Evolutionary conservation across 2,113 vertebrate genomes (phyloP).

Genomic region (Hystrix brachyura): DNA sequence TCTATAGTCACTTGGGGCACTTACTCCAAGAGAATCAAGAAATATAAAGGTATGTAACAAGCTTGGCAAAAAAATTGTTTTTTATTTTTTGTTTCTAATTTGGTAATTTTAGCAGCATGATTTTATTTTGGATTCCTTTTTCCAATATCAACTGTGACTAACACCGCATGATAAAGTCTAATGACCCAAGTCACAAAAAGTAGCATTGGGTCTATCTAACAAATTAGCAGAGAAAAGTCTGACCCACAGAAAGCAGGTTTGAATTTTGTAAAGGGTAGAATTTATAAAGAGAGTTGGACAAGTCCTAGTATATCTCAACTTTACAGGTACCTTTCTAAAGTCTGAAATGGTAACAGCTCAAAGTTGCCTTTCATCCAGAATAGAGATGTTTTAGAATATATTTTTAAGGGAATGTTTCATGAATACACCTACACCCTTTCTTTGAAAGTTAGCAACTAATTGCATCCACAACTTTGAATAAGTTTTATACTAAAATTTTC

Average conservation of each 20-base stretch:
- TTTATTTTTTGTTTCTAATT: not conserved
- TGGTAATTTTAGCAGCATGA: conserved; percentile 2
- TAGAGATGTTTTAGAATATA: conserved; percentile 52
- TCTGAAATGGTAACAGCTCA: conserved; percentile 57
- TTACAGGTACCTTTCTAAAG: conserved; percentile 14
- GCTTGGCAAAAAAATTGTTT: not conserved
- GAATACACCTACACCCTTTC: conserved; percentile 54
- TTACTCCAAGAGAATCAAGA: conserved; percentile 43
- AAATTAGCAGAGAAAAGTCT: conserved; percentile 17
- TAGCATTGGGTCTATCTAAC: not conserved
- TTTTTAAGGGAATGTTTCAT: conserved; percentile 69
- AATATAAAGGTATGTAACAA: conserved; percentile 60
- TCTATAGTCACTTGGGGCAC: not conserved
- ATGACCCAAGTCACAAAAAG: conserved; percentile 45
- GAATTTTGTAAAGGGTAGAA: not conserved
- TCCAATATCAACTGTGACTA: not conserved
- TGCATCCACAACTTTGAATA: conserved; percentile 74
- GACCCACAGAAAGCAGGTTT: not conserved
- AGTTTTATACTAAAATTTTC: conserved; percentile 73
- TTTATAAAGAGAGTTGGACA: not conserved
- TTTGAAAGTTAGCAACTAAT: conserved; percentile 77
- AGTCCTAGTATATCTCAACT: not conserved
- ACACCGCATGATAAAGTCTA: conserved; percentile 20
- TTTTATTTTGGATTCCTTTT: conserved; percentile 64
- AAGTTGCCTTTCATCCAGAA: conserved; percentile 41